A percentile compares a stretch with the other conserved stretches of the same genome.
Evolutionary conservation across 2,888 invertebrate species (phyloP).

Genomic region (Stratiomys singularior): DNA sequence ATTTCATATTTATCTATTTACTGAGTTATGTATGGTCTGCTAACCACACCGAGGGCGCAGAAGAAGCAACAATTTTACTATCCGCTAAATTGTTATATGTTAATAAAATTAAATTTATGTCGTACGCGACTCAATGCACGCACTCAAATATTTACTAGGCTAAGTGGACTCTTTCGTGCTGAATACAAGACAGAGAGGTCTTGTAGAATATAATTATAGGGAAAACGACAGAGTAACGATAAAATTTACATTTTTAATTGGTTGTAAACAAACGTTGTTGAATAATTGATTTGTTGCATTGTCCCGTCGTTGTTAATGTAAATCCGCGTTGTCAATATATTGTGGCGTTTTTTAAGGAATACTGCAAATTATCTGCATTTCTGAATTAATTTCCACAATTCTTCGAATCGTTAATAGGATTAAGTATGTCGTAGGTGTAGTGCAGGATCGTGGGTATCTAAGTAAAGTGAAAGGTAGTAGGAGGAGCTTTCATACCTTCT

Average conservation of each 20-base stretch:
- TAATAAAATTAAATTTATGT: slow-evolving; percentile 38
- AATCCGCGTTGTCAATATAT: no score
- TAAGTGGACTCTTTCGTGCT: not conserved
- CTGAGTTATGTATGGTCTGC: not conserved
- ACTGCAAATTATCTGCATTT: no score
- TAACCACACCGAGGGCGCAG: no score
- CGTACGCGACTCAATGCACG: slow-evolving; percentile 9
- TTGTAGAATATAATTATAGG: not conserved
- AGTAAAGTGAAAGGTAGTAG: no score
- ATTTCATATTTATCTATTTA: slow-evolving; percentile 32
- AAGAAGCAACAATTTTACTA: slow-evolving; percentile 13
- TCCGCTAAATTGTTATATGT: slow-evolving; percentile 36
- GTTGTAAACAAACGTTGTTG: slow-evolving; percentile 9
- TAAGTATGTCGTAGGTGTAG: no score
- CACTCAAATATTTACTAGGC: slow-evolving; percentile 8
- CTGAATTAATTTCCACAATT: no score
- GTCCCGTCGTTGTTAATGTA: no score
- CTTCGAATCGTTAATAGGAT: no score
- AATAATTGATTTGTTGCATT: not conserved
- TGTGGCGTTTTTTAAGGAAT: no score
- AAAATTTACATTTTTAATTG: slow-evolving; percentile 10
- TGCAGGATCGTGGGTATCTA: no score
- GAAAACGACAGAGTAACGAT: not conserved
- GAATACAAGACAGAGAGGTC: no score
- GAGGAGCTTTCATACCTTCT: no score